phyloP scores from a whole-genome alignment of 2,888 invertebrate species.

The Sclerodermus sp. region DNA sequence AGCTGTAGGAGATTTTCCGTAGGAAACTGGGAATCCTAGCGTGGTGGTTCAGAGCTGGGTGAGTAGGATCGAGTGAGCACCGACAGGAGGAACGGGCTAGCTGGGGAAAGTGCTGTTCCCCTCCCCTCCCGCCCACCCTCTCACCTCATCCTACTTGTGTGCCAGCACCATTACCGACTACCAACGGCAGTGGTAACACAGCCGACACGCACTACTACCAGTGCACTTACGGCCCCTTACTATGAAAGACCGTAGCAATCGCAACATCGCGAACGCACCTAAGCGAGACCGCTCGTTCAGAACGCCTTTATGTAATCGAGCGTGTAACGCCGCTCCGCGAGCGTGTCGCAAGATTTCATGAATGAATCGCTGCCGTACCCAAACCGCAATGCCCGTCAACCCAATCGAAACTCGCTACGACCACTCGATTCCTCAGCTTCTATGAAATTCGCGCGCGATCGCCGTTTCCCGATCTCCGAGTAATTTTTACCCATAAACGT shows the following conservation, averaged over 20 bases:
- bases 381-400: conserved; percentile 3
- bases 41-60: too few species aligned
- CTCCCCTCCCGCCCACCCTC: too few species aligned
- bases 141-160: conserved; percentile 47
- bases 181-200: neutral
- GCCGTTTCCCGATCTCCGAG: too few species aligned
- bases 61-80: neutral
- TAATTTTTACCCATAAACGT: too few species aligned
- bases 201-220: neutral
- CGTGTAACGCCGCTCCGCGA: conserved; percentile 34
- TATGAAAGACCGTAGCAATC: conserved; percentile 10
- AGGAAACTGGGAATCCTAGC: too few species aligned
- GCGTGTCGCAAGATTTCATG: conserved; percentile 49
- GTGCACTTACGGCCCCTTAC: conserved; percentile 2
- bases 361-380: conserved; percentile 41
- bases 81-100: conserved; percentile 2
- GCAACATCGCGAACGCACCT: conserved; percentile 25
- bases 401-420: neutral
- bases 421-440: too few species aligned
- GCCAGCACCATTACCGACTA: conserved; percentile 12
- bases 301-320: conserved; percentile 47
- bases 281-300: conserved; percentile 19
- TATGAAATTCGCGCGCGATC: too few species aligned
- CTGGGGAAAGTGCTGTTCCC: conserved; percentile 50
- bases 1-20: too few species aligned